A percentile compares a stretch with the other conserved stretches of the same genome.
These are phyloP conservation scores for Pedetes capensis DNA, from an alignment of 2,113 vertebrate genomes.

Conservation along the genomic window DNA sequence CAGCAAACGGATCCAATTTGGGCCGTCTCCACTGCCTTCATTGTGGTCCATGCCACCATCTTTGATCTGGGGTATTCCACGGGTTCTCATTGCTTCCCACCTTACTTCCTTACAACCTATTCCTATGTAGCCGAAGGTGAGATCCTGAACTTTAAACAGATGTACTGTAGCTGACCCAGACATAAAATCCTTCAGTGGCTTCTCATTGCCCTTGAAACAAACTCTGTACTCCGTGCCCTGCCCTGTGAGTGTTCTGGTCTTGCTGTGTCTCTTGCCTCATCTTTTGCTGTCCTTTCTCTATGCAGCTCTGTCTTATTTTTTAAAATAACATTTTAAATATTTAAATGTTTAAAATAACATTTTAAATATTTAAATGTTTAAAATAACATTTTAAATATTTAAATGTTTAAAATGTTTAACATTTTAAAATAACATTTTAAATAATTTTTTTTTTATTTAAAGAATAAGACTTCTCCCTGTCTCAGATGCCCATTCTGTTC, in stretches of 20 bases:
- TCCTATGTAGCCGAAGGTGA: neutral
- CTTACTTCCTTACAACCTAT: neutral
- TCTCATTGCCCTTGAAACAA: neutral
- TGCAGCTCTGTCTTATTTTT: neutral
- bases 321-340: too few relatives aligned
- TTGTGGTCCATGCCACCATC: neutral
- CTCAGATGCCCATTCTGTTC: neutral
- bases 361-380: too few relatives aligned
- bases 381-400: too few relatives aligned
- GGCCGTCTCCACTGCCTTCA: rapidly evolving
- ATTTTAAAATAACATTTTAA: too few relatives aligned
- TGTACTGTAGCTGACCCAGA: neutral
- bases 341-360: too few relatives aligned
- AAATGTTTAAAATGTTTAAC: too few relatives aligned
- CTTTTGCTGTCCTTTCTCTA: neutral
- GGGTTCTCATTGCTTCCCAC: neutral
- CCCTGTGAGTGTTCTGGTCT: neutral
- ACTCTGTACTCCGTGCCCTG: neutral
- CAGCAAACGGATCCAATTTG: rapidly evolving
- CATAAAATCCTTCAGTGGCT: neutral
- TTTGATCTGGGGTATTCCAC: neutral
- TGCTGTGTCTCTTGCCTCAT: neutral
- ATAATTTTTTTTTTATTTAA: too few relatives aligned
- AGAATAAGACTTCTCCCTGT: neutral
- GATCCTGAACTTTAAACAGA: neutral